Evolutionary conservation across 2,888 invertebrate species (phyloP).

Genomic region (Notodonta dromedarius): DNA sequence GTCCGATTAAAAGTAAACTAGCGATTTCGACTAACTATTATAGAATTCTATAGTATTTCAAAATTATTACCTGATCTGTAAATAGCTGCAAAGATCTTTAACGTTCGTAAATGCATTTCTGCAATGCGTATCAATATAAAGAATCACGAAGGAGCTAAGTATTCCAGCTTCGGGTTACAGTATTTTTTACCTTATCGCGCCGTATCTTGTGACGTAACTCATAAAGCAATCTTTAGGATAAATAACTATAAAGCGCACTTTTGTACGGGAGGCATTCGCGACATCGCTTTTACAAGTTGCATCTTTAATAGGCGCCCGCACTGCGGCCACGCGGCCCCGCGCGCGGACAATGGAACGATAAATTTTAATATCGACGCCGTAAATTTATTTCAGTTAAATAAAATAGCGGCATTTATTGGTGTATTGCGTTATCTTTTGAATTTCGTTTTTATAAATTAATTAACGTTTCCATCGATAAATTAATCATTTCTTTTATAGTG

Average conservation of each 20-base stretch:
- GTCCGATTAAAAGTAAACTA: no score
- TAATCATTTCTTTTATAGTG: no score
- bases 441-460: conserved; percentile 29
- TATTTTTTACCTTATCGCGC: neutral
- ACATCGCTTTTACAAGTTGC: conserved; percentile 21
- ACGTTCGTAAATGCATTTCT: no score
- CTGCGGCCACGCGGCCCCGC: neutral
- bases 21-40: no score
- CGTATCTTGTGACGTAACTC: neutral
- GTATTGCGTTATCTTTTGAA: conserved; percentile 40
- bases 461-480: conserved; percentile 8
- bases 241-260: neutral
- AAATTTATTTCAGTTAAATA: conserved; percentile 48
- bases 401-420: conserved; percentile 38
- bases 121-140: neutral
- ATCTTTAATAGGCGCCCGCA: conserved; percentile 5
- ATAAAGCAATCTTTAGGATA: conserved; percentile 6
- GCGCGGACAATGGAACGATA: conserved; percentile 50
- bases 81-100: no score
- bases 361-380: conserved; percentile 45
- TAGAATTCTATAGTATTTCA: no score
- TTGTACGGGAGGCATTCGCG: conserved; percentile 10
- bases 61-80: no score
- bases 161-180: neutral
- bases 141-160: neutral